Base-by-base conservation (phyloP, 2,888 invertebrate genomes). In the Drosophila nr. medialis region DNA sequence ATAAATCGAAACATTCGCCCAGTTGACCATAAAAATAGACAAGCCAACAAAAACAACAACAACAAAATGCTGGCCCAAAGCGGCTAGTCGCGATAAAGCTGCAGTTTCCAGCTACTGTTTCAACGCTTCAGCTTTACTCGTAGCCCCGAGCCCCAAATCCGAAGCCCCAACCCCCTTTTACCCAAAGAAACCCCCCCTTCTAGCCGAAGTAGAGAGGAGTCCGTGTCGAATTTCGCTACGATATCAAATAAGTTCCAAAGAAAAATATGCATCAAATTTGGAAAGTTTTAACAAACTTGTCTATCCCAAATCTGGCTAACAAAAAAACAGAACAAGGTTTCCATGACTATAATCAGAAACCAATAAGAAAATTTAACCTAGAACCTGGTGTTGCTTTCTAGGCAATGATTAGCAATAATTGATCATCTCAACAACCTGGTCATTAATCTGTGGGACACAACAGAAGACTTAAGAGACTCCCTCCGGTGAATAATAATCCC, bases 1-100 rank as follows among this genome's bases (percentile, higher is more conserved):
- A 82, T 80, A 89, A 86, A 83, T 84, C 76, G 89, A 86, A 81
- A 73, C 70, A 77, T 83, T 81, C 69, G 73, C 75, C 73, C 62
- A 70, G 80, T 67, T 71, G 79, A 24, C 78, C 85, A 81, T 80
- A 86, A 80, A 83, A 80, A 66, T 62, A 70, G 67, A 68, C 72
- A 79, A 72, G 63, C 70, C 79, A 64, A 48, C 45, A 67, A 78
- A 75, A 75, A 11, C 42, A 42, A n/a, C n/a, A 45, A 21, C n/a
- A 42, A 13, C 45, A 42, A 21, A 42, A 42, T 42, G 5, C 21
- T 60, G 71, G 51, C 48, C 50, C 32, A 62, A 36, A 70, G 61
- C 58, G 32, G 50, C 34, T 60, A 55, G 59, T 42, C 79, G 67
- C 80, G 82, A 84, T 81, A 81, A 79, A 79, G 64, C 66, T 67